phyloP scores from a whole-genome alignment of 2,888 invertebrate genomes.

The Cryptocephalus primarius region DNA sequence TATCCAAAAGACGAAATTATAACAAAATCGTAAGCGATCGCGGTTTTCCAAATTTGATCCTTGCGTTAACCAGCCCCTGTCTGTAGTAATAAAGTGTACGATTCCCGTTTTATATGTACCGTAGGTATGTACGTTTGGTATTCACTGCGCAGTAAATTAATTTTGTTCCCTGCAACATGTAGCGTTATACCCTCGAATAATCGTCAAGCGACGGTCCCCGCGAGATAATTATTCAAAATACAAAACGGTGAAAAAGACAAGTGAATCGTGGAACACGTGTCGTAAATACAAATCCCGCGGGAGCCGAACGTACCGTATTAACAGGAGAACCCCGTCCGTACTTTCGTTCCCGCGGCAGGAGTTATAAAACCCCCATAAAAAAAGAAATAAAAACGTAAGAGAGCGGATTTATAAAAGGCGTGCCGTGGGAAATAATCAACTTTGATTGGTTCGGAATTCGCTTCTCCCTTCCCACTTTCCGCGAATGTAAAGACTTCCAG shows the following conservation, averaged over 20 bases:
- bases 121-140: too few relatives aligned
- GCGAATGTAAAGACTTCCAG: constrained; percentile 17
- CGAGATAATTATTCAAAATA: constrained; percentile 6
- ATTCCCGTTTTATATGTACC: too few relatives aligned
- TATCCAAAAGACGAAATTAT: too few relatives aligned
- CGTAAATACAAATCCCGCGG: constrained; percentile 4
- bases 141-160: too few relatives aligned
- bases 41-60: too few relatives aligned
- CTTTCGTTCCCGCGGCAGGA: not conserved
- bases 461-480: constrained; percentile 10
- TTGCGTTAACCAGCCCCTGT: too few relatives aligned
- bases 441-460: constrained; percentile 22
- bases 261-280: constrained; percentile 3
- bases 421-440: constrained; percentile 21
- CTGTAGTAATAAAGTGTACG: too few relatives aligned
- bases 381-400: constrained; percentile 30
- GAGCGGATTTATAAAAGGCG: constrained; percentile 28
- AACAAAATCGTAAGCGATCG: too few relatives aligned
- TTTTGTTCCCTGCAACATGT: too few relatives aligned
- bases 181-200: too few relatives aligned
- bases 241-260: constrained; percentile 2
- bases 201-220: too few relatives aligned
- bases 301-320: not conserved
- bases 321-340: not conserved
- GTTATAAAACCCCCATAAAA: constrained; percentile 21